These are phyloP conservation scores for Chrysomela aeneicollis DNA, from an alignment of 2,888 invertebrate species.

Conservation along the genomic window DNA sequence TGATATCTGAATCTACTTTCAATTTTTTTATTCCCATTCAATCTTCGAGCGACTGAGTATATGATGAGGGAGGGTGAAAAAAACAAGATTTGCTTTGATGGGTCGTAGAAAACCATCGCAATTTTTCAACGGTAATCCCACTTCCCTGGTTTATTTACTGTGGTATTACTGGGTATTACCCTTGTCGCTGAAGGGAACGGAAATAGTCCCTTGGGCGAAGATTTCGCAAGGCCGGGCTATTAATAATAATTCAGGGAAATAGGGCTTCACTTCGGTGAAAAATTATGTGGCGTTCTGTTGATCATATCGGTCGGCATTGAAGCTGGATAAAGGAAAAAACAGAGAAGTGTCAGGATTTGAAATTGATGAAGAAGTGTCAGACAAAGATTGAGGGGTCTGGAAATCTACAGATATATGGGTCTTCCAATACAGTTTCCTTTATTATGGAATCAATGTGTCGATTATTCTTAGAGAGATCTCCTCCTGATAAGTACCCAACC, in stretches of 20 bases:
- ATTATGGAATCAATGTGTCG: no score
- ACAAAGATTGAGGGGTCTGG: no score
- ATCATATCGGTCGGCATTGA: constrained; percentile 13
- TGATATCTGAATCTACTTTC: no score
- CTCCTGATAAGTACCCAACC: no score
- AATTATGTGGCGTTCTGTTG: constrained; percentile 22
- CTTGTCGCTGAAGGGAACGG: constrained; percentile 41
- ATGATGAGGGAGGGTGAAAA: neutral
- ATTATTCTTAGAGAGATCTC: no score
- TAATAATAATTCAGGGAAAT: constrained; percentile 32
- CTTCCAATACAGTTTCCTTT: no score
- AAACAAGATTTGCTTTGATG: constrained; percentile 7
- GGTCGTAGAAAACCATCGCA: constrained; percentile 41
- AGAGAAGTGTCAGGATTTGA: constrained; percentile 9
- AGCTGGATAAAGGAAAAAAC: neutral
- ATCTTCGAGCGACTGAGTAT: neutral
- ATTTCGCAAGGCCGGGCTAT: constrained; percentile 37
- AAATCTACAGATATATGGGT: no score
- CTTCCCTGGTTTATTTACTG: constrained; percentile 54
- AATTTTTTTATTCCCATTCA: constrained; percentile 8
- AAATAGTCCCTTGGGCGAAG: constrained; percentile 43
- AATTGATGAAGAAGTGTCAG: constrained; percentile 12
- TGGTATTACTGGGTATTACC: constrained; percentile 50
- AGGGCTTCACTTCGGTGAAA: constrained; percentile 27
- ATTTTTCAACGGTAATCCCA: constrained; percentile 55